phyloP scores from a whole-genome alignment of 2,113 vertebrate genomes.

The Gyps fulvus region DNA sequence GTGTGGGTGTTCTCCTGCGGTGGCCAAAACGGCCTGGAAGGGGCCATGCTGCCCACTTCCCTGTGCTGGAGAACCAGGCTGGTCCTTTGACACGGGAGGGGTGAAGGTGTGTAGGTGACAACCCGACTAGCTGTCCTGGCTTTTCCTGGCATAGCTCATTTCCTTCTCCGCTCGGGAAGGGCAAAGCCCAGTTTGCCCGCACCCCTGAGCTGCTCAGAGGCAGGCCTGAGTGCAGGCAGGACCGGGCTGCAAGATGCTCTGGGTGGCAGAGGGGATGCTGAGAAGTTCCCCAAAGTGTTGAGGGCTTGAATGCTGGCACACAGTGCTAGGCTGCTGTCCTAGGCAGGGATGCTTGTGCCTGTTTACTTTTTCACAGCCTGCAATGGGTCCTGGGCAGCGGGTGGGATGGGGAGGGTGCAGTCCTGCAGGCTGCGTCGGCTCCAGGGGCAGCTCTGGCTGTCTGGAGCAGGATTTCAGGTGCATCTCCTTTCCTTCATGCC shows the following conservation, averaged over 20 bases:
- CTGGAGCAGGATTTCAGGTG: background rate
- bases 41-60: background rate
- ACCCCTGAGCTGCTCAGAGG: background rate
- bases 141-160: rapidly evolving
- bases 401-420: background rate
- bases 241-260: background rate
- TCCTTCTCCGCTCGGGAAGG: rapidly evolving
- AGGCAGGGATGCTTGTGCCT: rapidly evolving
- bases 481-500: background rate
- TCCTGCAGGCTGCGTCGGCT: background rate
- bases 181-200: rapidly evolving
- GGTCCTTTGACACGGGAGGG: rapidly evolving
- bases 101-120: background rate
- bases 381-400: rapidly evolving
- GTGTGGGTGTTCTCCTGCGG: background rate
- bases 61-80: rapidly evolving
- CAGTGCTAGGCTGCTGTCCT: background rate
- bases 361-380: background rate
- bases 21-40: background rate
- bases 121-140: rapidly evolving
- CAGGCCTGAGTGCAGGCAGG: background rate
- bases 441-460: background rate
- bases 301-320: rapidly evolving
- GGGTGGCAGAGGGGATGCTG: background rate
- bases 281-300: background rate